Percentiles rank a stretch among this genome's conserved stretches.
These are phyloP conservation scores for Heteromormyrus szaboi DNA, from an alignment of 2,797 vertebrate species.

Conservation along the genomic window DNA sequence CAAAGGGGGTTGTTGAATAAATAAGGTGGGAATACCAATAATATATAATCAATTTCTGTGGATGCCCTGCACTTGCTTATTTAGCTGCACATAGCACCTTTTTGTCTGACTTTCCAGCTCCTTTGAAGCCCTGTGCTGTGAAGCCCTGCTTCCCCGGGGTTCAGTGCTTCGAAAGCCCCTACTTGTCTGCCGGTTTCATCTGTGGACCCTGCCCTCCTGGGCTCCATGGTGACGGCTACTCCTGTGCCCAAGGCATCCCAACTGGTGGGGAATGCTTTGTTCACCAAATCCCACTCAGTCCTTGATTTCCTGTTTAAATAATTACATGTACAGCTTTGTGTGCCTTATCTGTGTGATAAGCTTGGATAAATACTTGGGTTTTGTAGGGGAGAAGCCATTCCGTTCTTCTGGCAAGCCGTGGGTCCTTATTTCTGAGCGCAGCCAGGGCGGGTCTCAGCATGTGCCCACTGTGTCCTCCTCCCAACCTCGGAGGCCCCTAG, in stretches of 20 bases:
- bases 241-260: conserved; percentile 41
- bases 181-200: conserved; percentile 52
- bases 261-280: conserved; percentile 37
- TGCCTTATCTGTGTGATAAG: background rate
- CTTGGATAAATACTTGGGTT: conserved; percentile 41
- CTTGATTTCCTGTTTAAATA: background rate
- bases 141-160: conserved; percentile 59
- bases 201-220: conserved; percentile 66
- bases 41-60: background rate
- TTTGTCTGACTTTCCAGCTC: conserved; percentile 10
- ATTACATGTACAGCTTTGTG: background rate
- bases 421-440: conserved; percentile 33
- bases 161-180: conserved; percentile 62
- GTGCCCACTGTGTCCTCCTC: conserved; percentile 16
- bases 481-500: conserved; percentile 32
- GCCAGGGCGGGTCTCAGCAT: conserved; percentile 20
- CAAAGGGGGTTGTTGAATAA: background rate
- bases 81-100: background rate
- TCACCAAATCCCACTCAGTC: background rate
- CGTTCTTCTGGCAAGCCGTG: conserved; percentile 31
- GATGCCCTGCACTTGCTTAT: background rate
- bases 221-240: conserved; percentile 57
- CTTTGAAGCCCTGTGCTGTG: conserved; percentile 42
- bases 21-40: background rate
- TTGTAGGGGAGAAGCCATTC: conserved; percentile 51